These are phyloP conservation scores for Accipiter virgatus DNA, from an alignment of 2,113 vertebrate genomes.

Conservation along the genomic window DNA sequence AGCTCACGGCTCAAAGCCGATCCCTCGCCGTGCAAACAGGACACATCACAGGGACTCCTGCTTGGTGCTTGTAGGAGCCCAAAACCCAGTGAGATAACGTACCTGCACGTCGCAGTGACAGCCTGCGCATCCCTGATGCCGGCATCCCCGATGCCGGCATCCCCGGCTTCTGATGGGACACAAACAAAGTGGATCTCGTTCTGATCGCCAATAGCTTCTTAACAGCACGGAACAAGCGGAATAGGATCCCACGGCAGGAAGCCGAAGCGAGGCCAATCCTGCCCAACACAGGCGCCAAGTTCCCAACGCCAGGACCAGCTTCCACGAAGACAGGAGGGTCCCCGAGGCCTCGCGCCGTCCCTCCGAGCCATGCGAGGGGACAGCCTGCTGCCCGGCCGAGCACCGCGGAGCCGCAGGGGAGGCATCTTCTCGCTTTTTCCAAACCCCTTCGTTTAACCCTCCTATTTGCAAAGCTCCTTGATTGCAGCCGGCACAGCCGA, in stretches of 20 bases:
- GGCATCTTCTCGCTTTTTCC: background rate
- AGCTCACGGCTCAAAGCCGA: fast-evolving
- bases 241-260: background rate
- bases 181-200: background rate
- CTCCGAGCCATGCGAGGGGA: background rate
- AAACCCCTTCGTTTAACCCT: background rate
- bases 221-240: background rate
- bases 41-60: fast-evolving
- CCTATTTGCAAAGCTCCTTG: background rate
- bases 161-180: background rate
- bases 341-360: fast-evolving
- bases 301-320: background rate
- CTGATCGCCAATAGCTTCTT: background rate
- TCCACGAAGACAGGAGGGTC: background rate
- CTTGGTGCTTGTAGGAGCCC: background rate
- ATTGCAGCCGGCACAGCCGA: background rate
- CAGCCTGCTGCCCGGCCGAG: background rate
- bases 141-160: fast-evolving
- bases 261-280: background rate
- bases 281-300: background rate
- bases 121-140: fast-evolving
- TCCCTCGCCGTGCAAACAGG: background rate
- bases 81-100: fast-evolving
- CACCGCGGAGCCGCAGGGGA: fast-evolving
- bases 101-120: fast-evolving